Conservation (phyloP, 2,888 invertebrate genomes). For the Parnassius apollo region DNA sequence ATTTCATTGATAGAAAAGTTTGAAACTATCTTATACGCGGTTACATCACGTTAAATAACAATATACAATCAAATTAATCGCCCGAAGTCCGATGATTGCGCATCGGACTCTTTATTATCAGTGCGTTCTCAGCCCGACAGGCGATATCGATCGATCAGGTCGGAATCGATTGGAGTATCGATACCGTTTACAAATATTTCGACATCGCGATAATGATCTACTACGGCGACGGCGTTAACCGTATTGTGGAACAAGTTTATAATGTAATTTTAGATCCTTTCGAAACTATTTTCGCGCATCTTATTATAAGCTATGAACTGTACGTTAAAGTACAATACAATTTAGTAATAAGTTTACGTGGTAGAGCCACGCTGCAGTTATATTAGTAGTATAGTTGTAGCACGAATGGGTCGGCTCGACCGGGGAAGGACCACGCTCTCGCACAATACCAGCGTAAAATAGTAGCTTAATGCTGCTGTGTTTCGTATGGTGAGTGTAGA, state of each 20-base stretch:
- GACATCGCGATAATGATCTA: slow-evolving; percentile 68
- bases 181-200: slow-evolving; percentile 78
- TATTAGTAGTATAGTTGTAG: too few relatives aligned
- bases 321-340: too few relatives aligned
- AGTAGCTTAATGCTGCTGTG: too few relatives aligned
- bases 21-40: background rate
- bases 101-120: slow-evolving; percentile 55
- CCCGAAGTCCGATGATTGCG: slow-evolving; percentile 44
- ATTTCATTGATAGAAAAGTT: too few relatives aligned
- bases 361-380: too few relatives aligned
- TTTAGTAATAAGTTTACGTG: too few relatives aligned
- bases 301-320: background rate
- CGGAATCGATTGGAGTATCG: slow-evolving; percentile 53
- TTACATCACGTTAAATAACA: slow-evolving; percentile 26
- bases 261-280: slow-evolving; percentile 17
- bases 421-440: too few relatives aligned
- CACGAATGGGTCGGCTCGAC: too few relatives aligned
- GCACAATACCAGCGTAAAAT: too few relatives aligned
- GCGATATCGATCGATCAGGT: slow-evolving; percentile 47
- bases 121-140: slow-evolving; percentile 46
- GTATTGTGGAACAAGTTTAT: slow-evolving; percentile 35
- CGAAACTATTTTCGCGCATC: slow-evolving; percentile 3
- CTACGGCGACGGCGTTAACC: slow-evolving; percentile 31
- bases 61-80: slow-evolving; percentile 46
- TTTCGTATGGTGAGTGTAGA: too few relatives aligned